Evolutionary conservation across 2,113 vertebrate species (phyloP).

Genomic region (Cololabis saira): DNA sequence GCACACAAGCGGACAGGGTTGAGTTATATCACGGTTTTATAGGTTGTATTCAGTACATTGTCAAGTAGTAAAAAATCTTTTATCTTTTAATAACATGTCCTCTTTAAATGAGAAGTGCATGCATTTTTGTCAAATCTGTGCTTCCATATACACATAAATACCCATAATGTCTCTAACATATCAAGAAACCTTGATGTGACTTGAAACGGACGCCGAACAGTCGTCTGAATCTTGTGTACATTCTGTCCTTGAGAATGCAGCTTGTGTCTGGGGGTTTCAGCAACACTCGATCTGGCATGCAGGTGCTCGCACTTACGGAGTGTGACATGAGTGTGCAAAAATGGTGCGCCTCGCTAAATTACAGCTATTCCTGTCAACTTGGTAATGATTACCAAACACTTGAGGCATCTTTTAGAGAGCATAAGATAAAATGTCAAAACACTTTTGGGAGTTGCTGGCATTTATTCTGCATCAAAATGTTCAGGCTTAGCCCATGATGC

Average conservation of each 20-base stretch:
- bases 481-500: not conserved
- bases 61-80: too few relatives aligned
- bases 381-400: slow-evolving; percentile 43
- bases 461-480: slow-evolving; percentile 18
- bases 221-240: slow-evolving; percentile 3
- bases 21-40: too few relatives aligned
- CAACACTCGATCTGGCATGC: slow-evolving; percentile 42
- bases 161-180: not conserved
- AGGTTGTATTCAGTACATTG: too few relatives aligned
- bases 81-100: too few relatives aligned
- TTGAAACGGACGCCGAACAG: slow-evolving; percentile 12
- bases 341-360: slow-evolving; percentile 50
- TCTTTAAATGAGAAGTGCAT: too few relatives aligned
- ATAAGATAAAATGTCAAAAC: slow-evolving; percentile 31
- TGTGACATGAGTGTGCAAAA: slow-evolving; percentile 49
- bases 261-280: slow-evolving; percentile 34
- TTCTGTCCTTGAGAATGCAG: slow-evolving; percentile 24
- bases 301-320: slow-evolving; percentile 50
- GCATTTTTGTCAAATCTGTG: too few relatives aligned
- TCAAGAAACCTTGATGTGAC: not conserved
- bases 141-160: not conserved
- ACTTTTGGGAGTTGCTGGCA: slow-evolving; percentile 28
- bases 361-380: slow-evolving; percentile 50
- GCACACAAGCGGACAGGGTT: too few relatives aligned
- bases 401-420: slow-evolving; percentile 33